A percentile compares a stretch with the other conserved stretches of the same genome.
Conservation (phyloP, 2,888 invertebrate genomes). For the Notocelia uddmanniana region DNA sequence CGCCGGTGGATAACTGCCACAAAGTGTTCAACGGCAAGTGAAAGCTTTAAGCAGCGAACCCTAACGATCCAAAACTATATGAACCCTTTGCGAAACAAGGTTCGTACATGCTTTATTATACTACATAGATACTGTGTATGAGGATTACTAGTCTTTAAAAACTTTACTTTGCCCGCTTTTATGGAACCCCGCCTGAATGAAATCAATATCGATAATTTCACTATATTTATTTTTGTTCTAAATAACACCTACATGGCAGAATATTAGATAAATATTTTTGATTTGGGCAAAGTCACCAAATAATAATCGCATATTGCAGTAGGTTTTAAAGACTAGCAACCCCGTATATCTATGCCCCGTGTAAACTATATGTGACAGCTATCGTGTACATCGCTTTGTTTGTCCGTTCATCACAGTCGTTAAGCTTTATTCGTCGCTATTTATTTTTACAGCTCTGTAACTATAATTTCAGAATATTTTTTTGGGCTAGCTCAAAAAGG, state of each 20-base stretch:
- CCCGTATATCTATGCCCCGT: conserved; percentile 13
- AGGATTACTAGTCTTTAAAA: conserved; percentile 39
- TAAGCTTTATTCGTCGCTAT: conserved; percentile 46
- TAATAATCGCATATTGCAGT: not conserved
- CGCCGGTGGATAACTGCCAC: not conserved
- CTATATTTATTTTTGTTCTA: too few species aligned
- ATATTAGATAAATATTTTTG: not conserved
- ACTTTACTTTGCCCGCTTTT: not conserved
- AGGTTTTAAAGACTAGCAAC: conserved; percentile 16
- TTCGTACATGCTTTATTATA: conserved; percentile 66
- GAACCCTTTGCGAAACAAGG: conserved; percentile 75
- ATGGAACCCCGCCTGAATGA: not conserved
- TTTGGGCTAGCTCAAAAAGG: conserved; percentile 6
- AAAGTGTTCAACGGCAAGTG: conserved; percentile 17
- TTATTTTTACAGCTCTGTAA: conserved; percentile 43
- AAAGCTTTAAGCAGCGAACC: conserved; percentile 21
- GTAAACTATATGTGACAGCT: conserved; percentile 62
- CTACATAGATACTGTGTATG: conserved; percentile 17
- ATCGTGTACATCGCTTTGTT: conserved; percentile 64
- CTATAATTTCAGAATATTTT: conserved; percentile 36
- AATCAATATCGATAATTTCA: not conserved
- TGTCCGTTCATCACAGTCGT: conserved; percentile 50
- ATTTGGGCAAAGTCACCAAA: conserved; percentile 5
- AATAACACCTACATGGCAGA: too few species aligned
- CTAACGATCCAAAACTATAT: conserved; percentile 39